Evolutionary conservation across 1,140 invertebrate species (phyloP).

Genomic region (Drosophila teissieri): DNA sequence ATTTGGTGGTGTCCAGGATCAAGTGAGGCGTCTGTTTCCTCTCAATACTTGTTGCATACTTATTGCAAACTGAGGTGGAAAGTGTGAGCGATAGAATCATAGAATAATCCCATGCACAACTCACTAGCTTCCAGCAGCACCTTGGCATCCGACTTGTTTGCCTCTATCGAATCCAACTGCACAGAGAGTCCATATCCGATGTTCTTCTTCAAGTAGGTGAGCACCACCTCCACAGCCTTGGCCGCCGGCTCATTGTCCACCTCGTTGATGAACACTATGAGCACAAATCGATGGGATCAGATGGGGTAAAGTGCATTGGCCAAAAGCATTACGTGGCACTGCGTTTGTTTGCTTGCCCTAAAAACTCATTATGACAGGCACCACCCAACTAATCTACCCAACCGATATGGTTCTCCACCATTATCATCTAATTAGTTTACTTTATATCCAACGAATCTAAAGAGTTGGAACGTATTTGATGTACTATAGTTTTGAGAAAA

Average conservation of each 20-base stretch:
- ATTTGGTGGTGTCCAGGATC: conserved; percentile 91
- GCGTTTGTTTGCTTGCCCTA: conserved; percentile 22
- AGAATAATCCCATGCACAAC: not conserved
- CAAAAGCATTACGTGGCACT: conserved; percentile 34
- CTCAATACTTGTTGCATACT: conserved; percentile 88
- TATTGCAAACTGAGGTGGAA: conserved; percentile 87
- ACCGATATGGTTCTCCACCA: conserved; percentile 6
- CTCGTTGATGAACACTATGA: conserved; percentile 90
- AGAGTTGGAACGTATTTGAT: not conserved
- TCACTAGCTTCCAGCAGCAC: conserved; percentile 88
- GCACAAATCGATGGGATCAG: conserved; percentile 1
- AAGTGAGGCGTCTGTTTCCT: conserved; percentile 89
- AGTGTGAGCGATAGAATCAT: not conserved
- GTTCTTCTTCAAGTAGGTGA: conserved; percentile 89
- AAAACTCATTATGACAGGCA: conserved; percentile 8
- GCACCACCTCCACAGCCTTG: conserved; percentile 88
- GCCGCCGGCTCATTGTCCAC: conserved; percentile 89
- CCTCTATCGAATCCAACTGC: conserved; percentile 87
- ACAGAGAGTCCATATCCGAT: conserved; percentile 88
- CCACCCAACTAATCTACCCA: conserved; percentile 1
- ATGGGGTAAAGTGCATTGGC: conserved; percentile 3
- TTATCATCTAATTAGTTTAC: conserved; percentile 65
- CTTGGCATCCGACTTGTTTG: conserved; percentile 89
- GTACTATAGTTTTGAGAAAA: no score
- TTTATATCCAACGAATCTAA: conserved; percentile 18